Evolutionary conservation across 2,113 vertebrate genomes (phyloP).

Genomic region (Dipodomys spectabilis): DNA sequence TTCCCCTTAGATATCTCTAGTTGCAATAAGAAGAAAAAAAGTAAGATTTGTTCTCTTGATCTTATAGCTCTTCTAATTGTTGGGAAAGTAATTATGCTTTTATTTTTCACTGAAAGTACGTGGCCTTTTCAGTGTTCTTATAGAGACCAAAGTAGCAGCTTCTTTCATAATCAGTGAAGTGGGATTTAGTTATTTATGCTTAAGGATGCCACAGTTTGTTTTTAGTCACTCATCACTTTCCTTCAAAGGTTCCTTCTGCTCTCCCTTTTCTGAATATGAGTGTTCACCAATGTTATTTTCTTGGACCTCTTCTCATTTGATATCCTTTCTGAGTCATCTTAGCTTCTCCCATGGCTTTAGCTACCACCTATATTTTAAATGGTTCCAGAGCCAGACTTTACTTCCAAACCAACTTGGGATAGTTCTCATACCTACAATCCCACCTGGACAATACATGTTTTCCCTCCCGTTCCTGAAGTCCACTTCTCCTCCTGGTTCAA

Average conservation of each 20-base stretch:
- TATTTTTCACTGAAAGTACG: conserved; percentile 6
- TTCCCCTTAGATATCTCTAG: background rate
- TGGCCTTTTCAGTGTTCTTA: conserved; percentile 20
- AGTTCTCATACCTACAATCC: background rate
- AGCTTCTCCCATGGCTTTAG: background rate
- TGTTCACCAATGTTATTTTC: background rate
- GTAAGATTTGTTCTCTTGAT: conserved; percentile 28
- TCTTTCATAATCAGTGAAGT: conserved; percentile 26
- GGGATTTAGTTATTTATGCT: background rate
- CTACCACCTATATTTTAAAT: background rate
- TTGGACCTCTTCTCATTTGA: background rate
- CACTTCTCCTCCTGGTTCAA: background rate
- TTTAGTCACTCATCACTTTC: background rate
- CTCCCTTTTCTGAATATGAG: background rate
- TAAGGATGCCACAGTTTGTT: background rate
- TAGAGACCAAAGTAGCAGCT: conserved; percentile 18
- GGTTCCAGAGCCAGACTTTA: background rate
- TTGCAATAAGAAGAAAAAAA: conserved; percentile 22
- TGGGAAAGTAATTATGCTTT: conserved; percentile 4
- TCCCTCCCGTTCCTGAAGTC: background rate
- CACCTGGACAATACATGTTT: background rate
- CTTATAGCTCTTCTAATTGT: background rate
- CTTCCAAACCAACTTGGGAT: background rate
- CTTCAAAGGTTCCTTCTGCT: background rate
- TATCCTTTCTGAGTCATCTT: background rate